Conservation (phyloP, 2,888 invertebrate genomes). For the Volucella bombylans region DNA sequence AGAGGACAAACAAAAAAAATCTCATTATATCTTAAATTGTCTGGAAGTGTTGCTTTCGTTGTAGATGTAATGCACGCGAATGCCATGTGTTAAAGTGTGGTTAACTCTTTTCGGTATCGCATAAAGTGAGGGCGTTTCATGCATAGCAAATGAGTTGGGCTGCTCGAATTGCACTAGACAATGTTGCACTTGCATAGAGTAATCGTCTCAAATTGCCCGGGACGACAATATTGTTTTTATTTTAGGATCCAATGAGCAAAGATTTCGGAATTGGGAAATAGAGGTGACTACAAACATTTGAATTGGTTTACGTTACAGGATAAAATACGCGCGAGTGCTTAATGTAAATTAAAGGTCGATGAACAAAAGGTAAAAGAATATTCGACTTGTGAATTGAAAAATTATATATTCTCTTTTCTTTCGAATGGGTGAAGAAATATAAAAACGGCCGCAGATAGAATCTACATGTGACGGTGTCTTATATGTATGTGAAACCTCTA, state of each 20-base stretch:
- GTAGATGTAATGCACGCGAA: constrained; percentile 26
- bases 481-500: no score
- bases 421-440: no score
- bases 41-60: constrained; percentile 73
- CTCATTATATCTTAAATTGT: constrained; percentile 81
- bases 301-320: background rate
- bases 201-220: constrained; percentile 1
- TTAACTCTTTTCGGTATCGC: constrained; percentile 65
- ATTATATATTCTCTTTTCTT: no score
- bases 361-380: no score
- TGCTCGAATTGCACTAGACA: constrained; percentile 30
- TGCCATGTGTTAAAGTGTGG: constrained; percentile 56
- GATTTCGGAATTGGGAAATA: constrained; percentile 24
- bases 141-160: constrained; percentile 74
- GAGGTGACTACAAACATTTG: background rate
- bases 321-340: background rate
- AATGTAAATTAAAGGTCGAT: no score
- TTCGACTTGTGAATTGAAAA: no score
- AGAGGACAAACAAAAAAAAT: constrained; percentile 70
- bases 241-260: constrained; percentile 4
- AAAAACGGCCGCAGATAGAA: no score
- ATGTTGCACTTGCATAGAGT: constrained; percentile 35
- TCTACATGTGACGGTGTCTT: no score
- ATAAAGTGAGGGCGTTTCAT: constrained; percentile 67
- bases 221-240: constrained; percentile 5